Base-by-base conservation (phyloP, 1,140 invertebrate genomes). In the Berghia stephanieae region DNA sequence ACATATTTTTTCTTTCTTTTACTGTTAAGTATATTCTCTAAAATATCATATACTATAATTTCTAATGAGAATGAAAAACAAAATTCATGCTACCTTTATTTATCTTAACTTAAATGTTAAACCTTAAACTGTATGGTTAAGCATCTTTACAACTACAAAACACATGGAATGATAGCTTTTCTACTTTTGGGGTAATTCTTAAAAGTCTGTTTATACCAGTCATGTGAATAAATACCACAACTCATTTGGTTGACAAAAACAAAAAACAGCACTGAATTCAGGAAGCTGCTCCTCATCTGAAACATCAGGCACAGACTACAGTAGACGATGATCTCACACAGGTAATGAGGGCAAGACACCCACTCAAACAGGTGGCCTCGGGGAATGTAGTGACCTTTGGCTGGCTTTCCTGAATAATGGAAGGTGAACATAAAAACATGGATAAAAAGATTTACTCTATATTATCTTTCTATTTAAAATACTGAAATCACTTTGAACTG, bases 271-370 rank as follows among this genome's bases (percentile, higher is more conserved):
- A 68, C 60, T 49, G 24, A 27, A 1, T 46, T 16, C 18, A 67
- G 4, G 24, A 42, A 68, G 21, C 24, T 67, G 43, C 68, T 67
- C 1, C 27, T 46, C n/a, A 67, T 46, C 27, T 52, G 13, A 21
- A 76, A 76, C 4, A 76, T 31, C 16, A 76, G 13, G 24, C 66
- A 68, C 1, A 67, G 13, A 8, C 60, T 18, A 4, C 38, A 2
- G 44, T 76, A 76, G 42, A 76, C 68, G n/a, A 76, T 21, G 13
- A 76, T 68, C 66, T 76, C 74, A 68, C 60, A 68, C 3, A 76
- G 31, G 43, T 46, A 76, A 34, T 76, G 74, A n/a, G 74, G 74
- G 31, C 60, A 67, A 13, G 60, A 60, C 6, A 76, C 74, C 24
- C 8, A 36, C 5, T 68, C 43, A 68, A 76, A 76, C 66, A 76